Conservation (phyloP, 2,888 invertebrate genomes). For the Caenorhabditis doughertyi region DNA sequence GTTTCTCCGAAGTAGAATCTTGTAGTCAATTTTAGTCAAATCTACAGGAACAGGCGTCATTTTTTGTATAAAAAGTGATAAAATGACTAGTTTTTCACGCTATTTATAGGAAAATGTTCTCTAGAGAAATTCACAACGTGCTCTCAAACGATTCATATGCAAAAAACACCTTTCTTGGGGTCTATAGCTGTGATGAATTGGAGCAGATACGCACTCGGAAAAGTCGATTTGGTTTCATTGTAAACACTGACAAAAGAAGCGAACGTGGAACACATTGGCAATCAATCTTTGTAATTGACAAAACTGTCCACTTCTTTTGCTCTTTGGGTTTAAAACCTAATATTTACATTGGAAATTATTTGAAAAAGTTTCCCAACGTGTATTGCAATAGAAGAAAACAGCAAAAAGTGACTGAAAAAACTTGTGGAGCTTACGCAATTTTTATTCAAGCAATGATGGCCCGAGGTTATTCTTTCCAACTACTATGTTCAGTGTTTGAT, state of each 20-base stretch:
- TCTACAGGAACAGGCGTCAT: slow-evolving; percentile 23
- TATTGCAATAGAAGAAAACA: not conserved
- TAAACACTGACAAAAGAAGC: no score
- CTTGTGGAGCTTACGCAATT: not conserved
- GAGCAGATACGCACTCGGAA: no score
- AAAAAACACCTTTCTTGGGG: not conserved
- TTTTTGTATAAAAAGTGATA: slow-evolving; percentile 10
- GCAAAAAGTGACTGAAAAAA: not conserved
- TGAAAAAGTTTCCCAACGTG: not conserved
- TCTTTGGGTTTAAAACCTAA: slow-evolving; percentile 13
- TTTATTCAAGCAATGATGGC: no score
- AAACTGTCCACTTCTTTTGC: slow-evolving; percentile 20
- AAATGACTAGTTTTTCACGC: no score
- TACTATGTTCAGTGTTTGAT: no score
- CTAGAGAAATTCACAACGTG: not conserved
- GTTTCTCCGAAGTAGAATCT: not conserved
- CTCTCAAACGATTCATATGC: slow-evolving; percentile 1
- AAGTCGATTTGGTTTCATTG: not conserved
- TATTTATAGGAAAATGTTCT: slow-evolving; percentile 11
- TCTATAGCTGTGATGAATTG: not conserved
- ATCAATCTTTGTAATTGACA: not conserved
- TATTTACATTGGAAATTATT: not conserved
- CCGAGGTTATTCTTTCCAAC: not conserved
- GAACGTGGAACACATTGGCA: slow-evolving; percentile 17
- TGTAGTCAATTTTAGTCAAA: slow-evolving; percentile 12